Conservation (phyloP, 2,888 invertebrate genomes). For the Dendrolimus houi region DNA sequence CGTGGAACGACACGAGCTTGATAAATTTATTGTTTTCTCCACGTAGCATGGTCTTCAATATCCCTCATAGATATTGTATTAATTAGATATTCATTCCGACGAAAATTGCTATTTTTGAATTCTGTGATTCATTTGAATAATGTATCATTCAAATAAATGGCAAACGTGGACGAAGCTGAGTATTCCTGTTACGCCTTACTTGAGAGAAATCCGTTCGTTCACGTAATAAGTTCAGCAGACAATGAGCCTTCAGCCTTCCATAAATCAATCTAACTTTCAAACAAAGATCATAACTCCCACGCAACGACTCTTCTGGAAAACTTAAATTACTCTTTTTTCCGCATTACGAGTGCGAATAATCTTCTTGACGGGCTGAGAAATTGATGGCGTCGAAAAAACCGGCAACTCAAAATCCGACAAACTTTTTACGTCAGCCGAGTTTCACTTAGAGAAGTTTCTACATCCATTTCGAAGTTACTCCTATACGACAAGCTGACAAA, state of each 20-base stretch:
- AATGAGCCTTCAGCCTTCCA: conserved; percentile 52
- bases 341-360: conserved; percentile 74
- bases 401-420: conserved; percentile 55
- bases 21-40: no score
- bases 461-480: conserved; percentile 72
- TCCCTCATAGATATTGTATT: no score
- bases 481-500: conserved; percentile 73
- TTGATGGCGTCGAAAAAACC: conserved; percentile 69
- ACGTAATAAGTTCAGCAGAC: conserved; percentile 35
- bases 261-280: conserved; percentile 73
- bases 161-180: no score
- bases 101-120: no score
- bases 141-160: no score
- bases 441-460: conserved; percentile 73
- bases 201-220: background rate
- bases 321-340: conserved; percentile 75
- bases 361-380: conserved; percentile 73
- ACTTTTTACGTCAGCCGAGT: conserved; percentile 73
- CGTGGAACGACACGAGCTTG: no score
- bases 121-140: no score
- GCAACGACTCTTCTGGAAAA: conserved; percentile 65
- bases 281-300: conserved; percentile 71
- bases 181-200: no score
- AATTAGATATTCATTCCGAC: no score
- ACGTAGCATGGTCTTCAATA: no score